Base-by-base conservation (phyloP, 1,140 invertebrate species). In the Potamilus streckersoni region DNA sequence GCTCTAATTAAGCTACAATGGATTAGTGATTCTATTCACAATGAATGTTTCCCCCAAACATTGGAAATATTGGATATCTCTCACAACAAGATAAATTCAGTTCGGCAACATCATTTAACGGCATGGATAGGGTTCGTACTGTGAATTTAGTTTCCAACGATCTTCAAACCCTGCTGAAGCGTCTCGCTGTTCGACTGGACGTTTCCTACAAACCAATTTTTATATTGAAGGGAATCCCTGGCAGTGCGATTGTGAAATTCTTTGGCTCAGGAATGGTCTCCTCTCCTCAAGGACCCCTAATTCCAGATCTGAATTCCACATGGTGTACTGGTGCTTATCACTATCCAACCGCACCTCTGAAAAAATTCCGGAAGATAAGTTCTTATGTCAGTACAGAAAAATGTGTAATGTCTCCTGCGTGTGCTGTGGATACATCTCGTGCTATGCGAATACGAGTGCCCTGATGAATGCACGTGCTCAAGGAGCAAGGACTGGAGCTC, bases 371-470 rank as follows among this genome's bases (percentile, higher is more conserved):
- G 57, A 69, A 61, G 75, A 72, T 23, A 56, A 65, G 14, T 77
- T 77, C 58, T 58, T 77, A 65, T 77, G 75, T 62, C 67, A 71
- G 23, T 72, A 77, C 20, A 27, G 61, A 12, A 77, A n/a, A 57
- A 27, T 77, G 5, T 77, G 75, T 61, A 68, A 17, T 13, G 19
- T 23, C 16, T 20, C 63, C 16, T 76, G 75, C 49, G 63, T 55
- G 27, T 77, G 75, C 27, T 77, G 70, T 73, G 66, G 66, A 19
- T 77, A 72, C 38, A 23, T 14, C 15, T 63, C 75, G 14, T 77
- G 75, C 63, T 72, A n/a, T 77, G 74, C 27, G 73, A 77, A 23
- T 77, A 77, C 57, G 56, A 23, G 17, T 72, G 75, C 27, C 75
- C 75, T n/a, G 65, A 67, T 57, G 59, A 60, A 11, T 77, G 75